phyloP scores from a whole-genome alignment of 2,888 invertebrate genomes.

The Zootermopsis nevadensis region DNA sequence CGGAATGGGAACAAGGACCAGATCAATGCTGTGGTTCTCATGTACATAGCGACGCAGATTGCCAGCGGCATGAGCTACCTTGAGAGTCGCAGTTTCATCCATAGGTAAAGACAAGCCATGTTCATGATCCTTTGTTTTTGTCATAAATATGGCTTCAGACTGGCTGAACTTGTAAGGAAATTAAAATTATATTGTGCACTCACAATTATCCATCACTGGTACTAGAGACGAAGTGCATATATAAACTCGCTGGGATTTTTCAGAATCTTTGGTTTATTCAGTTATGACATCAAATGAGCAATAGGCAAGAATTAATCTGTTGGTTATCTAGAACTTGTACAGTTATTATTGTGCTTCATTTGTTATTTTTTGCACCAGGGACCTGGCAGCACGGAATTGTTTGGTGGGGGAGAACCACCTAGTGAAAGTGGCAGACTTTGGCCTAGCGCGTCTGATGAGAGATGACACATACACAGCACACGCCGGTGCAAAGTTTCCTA shows the following conservation, averaged over 20 bases:
- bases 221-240: too few relatives aligned
- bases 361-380: slow-evolving; percentile 67
- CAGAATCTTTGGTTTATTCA: too few relatives aligned
- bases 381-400: slow-evolving; percentile 99
- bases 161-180: too few relatives aligned
- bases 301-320: too few relatives aligned
- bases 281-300: too few relatives aligned
- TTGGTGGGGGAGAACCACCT: slow-evolving; percentile 96
- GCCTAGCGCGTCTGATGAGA: slow-evolving; percentile 95
- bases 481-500: slow-evolving; percentile 99
- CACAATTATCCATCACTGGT: too few relatives aligned
- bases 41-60: slow-evolving; percentile 99
- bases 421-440: slow-evolving; percentile 99
- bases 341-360: too few relatives aligned
- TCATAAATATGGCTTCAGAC: too few relatives aligned
- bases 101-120: slow-evolving; percentile 73
- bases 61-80: slow-evolving; percentile 99
- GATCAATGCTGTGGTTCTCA: slow-evolving; percentile 93
- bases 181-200: too few relatives aligned
- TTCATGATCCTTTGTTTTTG: too few relatives aligned
- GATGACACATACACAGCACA: slow-evolving; percentile 99
- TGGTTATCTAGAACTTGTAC: too few relatives aligned
- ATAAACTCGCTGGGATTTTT: too few relatives aligned
- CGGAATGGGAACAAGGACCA: slow-evolving; percentile 86
- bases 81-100: slow-evolving; percentile 95